A percentile compares a stretch with the other conserved stretches of the same genome.
phyloP scores from a whole-genome alignment of 1,140 invertebrate genomes.

The Brachionus rubens region DNA sequence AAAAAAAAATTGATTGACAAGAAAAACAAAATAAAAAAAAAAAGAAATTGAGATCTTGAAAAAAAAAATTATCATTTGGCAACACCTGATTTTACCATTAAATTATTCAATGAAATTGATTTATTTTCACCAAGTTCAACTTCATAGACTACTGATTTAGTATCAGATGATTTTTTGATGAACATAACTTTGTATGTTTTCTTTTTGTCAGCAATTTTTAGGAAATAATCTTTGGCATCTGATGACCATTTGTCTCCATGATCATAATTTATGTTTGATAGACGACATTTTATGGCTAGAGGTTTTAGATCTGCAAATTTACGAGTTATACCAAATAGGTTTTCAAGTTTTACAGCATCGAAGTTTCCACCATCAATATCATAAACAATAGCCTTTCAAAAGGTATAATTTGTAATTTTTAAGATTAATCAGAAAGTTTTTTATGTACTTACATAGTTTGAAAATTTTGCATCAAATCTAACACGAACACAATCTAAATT shows the following conservation, averaged over 20 bases:
- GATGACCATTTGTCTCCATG: not conserved
- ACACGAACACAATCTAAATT: not conserved
- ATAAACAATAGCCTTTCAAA: not conserved
- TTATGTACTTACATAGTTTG: slow-evolving; percentile 2
- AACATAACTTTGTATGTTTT: not conserved
- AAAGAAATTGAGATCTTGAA: not conserved
- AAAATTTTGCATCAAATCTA: not conserved
- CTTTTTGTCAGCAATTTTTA: not conserved
- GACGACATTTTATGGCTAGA: not conserved
- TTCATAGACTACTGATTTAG: not conserved
- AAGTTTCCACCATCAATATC: not conserved
- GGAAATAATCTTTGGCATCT: slow-evolving; percentile 5
- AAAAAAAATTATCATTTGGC: not conserved
- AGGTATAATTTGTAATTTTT: no score
- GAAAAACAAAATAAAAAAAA: not conserved
- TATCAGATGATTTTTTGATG: not conserved
- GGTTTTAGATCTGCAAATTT: not conserved
- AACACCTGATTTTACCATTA: not conserved
- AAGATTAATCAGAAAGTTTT: no score
- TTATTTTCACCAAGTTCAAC: not conserved
- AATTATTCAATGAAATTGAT: not conserved
- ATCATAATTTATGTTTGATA: not conserved
- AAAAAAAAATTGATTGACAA: not conserved
- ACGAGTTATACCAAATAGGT: not conserved
- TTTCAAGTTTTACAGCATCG: not conserved